Evolutionary conservation across 2,797 vertebrate genomes (phyloP), one percentile per base, ranked within the genome.

Genomic region (Protosalanx chinensis): DNA sequence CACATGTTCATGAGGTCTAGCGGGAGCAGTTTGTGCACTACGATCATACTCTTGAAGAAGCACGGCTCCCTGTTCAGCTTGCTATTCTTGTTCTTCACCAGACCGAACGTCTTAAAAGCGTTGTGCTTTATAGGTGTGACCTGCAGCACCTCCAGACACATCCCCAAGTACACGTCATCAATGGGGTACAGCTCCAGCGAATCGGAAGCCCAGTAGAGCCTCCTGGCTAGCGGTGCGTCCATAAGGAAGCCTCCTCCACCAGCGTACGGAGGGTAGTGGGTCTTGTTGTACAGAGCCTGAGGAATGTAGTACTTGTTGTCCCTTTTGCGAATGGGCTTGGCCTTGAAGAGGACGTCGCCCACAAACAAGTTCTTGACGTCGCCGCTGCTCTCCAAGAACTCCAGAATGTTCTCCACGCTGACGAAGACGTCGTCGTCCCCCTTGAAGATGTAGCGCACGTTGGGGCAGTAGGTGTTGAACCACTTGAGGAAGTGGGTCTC

Each of bases 271-370:
- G 98, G 98, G 84, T 99, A 99, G 69, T 71, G 80, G 0, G 85
- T 85, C 88, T 97, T 95, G 77, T 90, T 87, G 70, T 97, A 99
- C 71, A 99, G 83, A 2, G 83, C 86, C 0, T 69, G 80, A 0
- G 98, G 98, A 61, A 99, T 93, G 81, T 97, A 98, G 84, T 99
- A 99, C 66, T 99, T 99, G 90, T 95, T 99, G 0, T 95, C 92
- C 76, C 95, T 98, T 64, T 58, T 94, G 72, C 98, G 92, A 68
- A 99, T 99, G 0, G 98, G 98, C 79, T 62, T 92, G 0, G 97
- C 96, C 3, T 92, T 95, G 66, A 92, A 83, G 68, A 98, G 92
- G 5, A 98, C 93, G 2, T 99, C 96, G 0, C 98, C 98, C 2
- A 94, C 94, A 0, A 99, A 96, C 56, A 99, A 88, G 80, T 95